Percentiles rank a stretch among this genome's conserved stretches.
phyloP scores from a whole-genome alignment of 2,888 invertebrate species.

The Acronicta alni region DNA sequence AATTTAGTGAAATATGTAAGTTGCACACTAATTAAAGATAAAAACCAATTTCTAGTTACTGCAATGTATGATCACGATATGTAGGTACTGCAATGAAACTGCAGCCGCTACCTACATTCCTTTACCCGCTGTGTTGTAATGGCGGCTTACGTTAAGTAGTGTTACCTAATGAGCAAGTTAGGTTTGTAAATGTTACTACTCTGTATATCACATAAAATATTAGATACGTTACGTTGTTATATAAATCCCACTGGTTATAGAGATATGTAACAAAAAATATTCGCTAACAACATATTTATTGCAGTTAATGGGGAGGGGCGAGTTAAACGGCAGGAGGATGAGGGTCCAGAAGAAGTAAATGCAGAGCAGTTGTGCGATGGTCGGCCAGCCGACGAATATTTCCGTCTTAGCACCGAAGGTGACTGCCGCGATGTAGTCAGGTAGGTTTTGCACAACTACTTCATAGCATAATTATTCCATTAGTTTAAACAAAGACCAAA shows the following conservation, averaged over 20 bases:
- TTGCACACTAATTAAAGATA: conserved; percentile 19
- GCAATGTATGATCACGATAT: conserved; percentile 60
- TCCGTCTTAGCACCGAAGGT: conserved; percentile 94
- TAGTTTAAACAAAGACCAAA: conserved; percentile 32
- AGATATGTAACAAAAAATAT: conserved; percentile 3
- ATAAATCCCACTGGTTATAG: conserved; percentile 9
- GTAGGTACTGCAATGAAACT: conserved; percentile 70
- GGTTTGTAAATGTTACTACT: conserved; percentile 31
- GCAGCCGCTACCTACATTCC: conserved; percentile 74
- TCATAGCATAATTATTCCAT: conserved; percentile 36
- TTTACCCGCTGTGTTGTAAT: conserved; percentile 80
- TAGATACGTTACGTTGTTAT: conserved; percentile 2
- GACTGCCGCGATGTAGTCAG: conserved; percentile 98
- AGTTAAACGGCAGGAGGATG: conserved; percentile 92
- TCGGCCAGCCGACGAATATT: conserved; percentile 97
- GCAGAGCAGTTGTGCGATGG: conserved; percentile 96
- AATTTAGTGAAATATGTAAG: conserved; percentile 11
- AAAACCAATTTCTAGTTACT: conserved; percentile 39
- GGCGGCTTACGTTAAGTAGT: conserved; percentile 77
- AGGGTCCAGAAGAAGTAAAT: conserved; percentile 89
- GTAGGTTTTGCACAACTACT: conserved; percentile 83
- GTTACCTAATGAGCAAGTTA: conserved; percentile 81
- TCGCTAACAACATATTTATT: conserved; percentile 18
- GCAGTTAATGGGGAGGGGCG: conserved; percentile 83
- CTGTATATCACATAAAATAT: conserved; percentile 32